Conservation (phyloP, 2,888 invertebrate genomes). For the Tiliacea citrago region DNA sequence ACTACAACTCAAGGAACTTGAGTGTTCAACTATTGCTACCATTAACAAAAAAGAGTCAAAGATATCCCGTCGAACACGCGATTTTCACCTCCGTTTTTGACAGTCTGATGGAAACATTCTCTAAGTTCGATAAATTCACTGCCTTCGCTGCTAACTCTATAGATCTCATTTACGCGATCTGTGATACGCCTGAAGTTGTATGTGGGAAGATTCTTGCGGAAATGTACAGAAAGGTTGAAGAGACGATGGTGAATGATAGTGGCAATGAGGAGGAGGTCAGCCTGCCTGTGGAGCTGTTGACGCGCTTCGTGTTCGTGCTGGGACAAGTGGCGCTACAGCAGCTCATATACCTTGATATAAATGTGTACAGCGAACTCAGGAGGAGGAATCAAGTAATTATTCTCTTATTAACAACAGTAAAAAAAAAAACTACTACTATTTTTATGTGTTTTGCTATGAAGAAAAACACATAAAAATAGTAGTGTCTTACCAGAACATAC, state of each 20-base stretch:
- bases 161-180: constrained; percentile 90
- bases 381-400: constrained; percentile 85
- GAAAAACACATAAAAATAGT: too few species aligned
- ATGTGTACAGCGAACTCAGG: constrained; percentile 94
- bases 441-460: too few species aligned
- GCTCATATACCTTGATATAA: constrained; percentile 95
- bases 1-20: constrained; percentile 81
- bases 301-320: constrained; percentile 91
- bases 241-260: constrained; percentile 77
- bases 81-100: constrained; percentile 82
- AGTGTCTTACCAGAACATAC: not conserved
- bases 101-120: constrained; percentile 86
- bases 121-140: constrained; percentile 87
- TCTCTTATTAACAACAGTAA: not conserved
- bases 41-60: constrained; percentile 80
- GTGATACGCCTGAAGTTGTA: constrained; percentile 90
- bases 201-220: constrained; percentile 87
- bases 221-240: constrained; percentile 86
- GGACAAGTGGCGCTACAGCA: constrained; percentile 95
- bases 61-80: constrained; percentile 83
- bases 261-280: constrained; percentile 78
- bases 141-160: constrained; percentile 88
- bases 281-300: constrained; percentile 83
- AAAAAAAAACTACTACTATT: too few species aligned
- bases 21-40: constrained; percentile 82